phyloP scores from a whole-genome alignment of 1,140 invertebrate genomes.

The Chionoecetes opilio region DNA sequence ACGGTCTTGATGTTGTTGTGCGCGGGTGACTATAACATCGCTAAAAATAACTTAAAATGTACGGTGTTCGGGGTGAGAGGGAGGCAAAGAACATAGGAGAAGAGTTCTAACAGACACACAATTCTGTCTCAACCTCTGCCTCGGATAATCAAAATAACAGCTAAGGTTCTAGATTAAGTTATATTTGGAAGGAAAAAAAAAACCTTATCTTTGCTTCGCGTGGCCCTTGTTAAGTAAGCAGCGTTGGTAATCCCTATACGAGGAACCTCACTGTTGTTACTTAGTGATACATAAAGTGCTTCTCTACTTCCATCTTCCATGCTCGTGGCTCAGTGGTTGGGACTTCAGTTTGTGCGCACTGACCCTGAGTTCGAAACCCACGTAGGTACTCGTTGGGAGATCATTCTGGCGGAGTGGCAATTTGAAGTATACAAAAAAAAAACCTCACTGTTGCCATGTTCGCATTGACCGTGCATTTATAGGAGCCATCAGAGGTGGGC shows the following conservation, averaged over 20 bases:
- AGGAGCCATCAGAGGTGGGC: too few species aligned
- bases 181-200: constrained; percentile 59
- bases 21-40: not conserved
- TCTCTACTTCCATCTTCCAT: not conserved
- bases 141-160: not conserved
- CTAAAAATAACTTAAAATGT: not conserved
- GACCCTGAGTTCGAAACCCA: too few species aligned
- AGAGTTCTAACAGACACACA: not conserved
- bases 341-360: too few species aligned
- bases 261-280: not conserved
- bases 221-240: not conserved
- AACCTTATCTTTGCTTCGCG: not conserved
- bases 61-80: not conserved
- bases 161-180: not conserved
- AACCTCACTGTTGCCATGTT: too few species aligned
- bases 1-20: not conserved
- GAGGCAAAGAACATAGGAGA: not conserved
- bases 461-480: too few species aligned
- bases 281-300: not conserved
- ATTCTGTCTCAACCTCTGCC: not conserved
- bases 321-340: too few species aligned
- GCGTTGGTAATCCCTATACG: not conserved
- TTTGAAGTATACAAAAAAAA: too few species aligned
- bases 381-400: too few species aligned
- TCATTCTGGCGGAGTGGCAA: too few species aligned